A percentile compares a stretch with the other conserved stretches of the same genome.
Evolutionary conservation across 2,888 invertebrate genomes (phyloP).

Genomic region (Dynastes maya): DNA sequence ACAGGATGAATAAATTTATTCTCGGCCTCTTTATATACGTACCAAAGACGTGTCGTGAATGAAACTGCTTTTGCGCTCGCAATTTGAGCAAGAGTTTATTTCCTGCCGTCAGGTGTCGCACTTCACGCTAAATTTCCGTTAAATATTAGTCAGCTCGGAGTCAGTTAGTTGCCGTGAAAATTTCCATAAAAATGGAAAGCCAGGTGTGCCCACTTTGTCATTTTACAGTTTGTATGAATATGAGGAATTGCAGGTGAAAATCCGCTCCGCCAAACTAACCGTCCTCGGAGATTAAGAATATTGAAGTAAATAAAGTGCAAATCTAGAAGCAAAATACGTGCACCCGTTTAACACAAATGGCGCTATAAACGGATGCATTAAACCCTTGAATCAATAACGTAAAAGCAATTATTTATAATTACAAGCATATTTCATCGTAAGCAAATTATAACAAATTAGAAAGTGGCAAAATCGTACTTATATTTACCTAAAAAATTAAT

Average conservation of each 20-base stretch:
- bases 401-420: too few relatives aligned
- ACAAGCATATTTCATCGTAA: too few relatives aligned
- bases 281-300: too few relatives aligned
- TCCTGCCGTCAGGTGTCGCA: slow-evolving; percentile 20
- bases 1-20: too few relatives aligned
- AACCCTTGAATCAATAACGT: too few relatives aligned
- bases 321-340: too few relatives aligned
- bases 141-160: slow-evolving; percentile 14
- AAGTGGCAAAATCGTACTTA: too few relatives aligned
- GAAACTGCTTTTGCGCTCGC: background rate
- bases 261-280: background rate
- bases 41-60: slow-evolving; percentile 2
- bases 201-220: background rate
- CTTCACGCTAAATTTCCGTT: slow-evolving; percentile 31
- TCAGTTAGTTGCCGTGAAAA: background rate
- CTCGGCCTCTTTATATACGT: background rate
- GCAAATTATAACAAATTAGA: too few relatives aligned
- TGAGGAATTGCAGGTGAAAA: background rate
- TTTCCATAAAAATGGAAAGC: slow-evolving; percentile 9
- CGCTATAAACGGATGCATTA: too few relatives aligned
- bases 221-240: background rate
- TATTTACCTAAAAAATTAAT: too few relatives aligned
- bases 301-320: too few relatives aligned
- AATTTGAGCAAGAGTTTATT: background rate
- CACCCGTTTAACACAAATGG: too few relatives aligned